Conservation (phyloP, 2,888 invertebrate species). For the Aromia moschata region DNA sequence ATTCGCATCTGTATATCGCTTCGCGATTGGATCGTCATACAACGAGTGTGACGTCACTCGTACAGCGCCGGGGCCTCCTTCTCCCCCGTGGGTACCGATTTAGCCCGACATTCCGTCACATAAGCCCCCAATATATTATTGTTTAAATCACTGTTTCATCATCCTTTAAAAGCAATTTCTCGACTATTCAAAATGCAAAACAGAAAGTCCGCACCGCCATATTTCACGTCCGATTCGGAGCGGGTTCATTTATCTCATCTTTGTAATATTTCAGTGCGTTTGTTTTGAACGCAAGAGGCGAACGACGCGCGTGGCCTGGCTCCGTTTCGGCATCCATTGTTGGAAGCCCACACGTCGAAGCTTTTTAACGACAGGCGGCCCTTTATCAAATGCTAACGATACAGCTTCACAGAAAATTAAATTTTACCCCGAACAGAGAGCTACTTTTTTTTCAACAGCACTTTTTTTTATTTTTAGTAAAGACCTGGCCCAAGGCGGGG, state of each 20-base stretch:
- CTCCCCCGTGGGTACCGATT: too few relatives aligned
- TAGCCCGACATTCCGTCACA: slow-evolving; percentile 1
- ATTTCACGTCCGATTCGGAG: slow-evolving; percentile 36
- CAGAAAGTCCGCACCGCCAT: slow-evolving; percentile 31
- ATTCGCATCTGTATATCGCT: too few relatives aligned
- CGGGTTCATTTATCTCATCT: slow-evolving; percentile 33
- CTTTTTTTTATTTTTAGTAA: too few relatives aligned
- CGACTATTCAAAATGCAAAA: slow-evolving; percentile 29
- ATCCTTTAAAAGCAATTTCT: slow-evolving; percentile 20
- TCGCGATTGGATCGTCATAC: too few relatives aligned
- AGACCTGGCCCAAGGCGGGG: too few relatives aligned
- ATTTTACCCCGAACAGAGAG: too few relatives aligned
- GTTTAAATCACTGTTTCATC: slow-evolving; percentile 24
- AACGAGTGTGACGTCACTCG: too few relatives aligned
- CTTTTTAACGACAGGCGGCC: neutral
- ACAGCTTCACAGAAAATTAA: too few relatives aligned
- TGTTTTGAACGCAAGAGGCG: slow-evolving; percentile 15
- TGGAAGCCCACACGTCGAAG: neutral
- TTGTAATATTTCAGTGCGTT: slow-evolving; percentile 17
- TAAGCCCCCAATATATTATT: slow-evolving; percentile 6
- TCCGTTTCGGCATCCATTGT: slow-evolving; percentile 15
- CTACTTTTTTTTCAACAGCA: too few relatives aligned
- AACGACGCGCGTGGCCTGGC: slow-evolving; percentile 4
- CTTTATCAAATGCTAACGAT: too few relatives aligned
- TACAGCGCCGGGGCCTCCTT: too few relatives aligned